A percentile compares a stretch with the other conserved stretches of the same genome.
Evolutionary conservation across 2,888 invertebrate genomes (phyloP).

Genomic region (Pammene fasciana): DNA sequence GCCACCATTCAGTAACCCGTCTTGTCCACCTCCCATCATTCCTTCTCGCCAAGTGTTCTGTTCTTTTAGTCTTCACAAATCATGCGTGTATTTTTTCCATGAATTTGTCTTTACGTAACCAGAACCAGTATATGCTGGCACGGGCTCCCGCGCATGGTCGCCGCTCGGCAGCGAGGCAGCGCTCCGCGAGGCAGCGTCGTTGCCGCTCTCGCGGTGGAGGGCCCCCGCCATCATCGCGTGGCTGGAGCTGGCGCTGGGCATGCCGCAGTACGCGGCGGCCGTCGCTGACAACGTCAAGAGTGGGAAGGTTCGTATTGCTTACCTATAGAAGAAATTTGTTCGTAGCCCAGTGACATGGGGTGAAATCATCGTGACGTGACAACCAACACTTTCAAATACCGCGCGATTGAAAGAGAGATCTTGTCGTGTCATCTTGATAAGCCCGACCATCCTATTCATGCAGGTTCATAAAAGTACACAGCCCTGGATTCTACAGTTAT

Average conservation of each 20-base stretch:
- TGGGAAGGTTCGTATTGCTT: constrained; percentile 87
- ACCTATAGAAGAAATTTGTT: constrained; percentile 52
- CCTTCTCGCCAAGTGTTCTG: too few species aligned
- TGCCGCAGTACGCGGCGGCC: constrained; percentile 95
- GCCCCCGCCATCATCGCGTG: constrained; percentile 97
- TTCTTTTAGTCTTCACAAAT: too few species aligned
- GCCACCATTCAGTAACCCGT: too few species aligned
- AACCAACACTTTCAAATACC: too few species aligned
- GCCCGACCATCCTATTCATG: too few species aligned
- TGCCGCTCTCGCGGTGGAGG: constrained; percentile 95
- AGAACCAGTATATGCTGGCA: constrained; percentile 80
- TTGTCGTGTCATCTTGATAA: too few species aligned
- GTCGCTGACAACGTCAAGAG: constrained; percentile 97
- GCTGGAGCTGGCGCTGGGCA: constrained; percentile 96
- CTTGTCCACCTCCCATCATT: too few species aligned
- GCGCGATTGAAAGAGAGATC: too few species aligned
- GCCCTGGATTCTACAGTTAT: too few species aligned
- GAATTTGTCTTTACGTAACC: constrained; percentile 32
- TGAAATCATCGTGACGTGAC: too few species aligned
- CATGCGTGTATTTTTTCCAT: background rate
- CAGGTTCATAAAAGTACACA: too few species aligned
- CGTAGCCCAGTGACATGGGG: background rate
- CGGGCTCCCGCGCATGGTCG: constrained; percentile 86
- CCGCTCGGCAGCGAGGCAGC: constrained; percentile 90
- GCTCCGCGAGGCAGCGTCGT: constrained; percentile 91